Base-by-base conservation (phyloP, 1,140 invertebrate genomes). In the Anoplolepis gracilipes region DNA sequence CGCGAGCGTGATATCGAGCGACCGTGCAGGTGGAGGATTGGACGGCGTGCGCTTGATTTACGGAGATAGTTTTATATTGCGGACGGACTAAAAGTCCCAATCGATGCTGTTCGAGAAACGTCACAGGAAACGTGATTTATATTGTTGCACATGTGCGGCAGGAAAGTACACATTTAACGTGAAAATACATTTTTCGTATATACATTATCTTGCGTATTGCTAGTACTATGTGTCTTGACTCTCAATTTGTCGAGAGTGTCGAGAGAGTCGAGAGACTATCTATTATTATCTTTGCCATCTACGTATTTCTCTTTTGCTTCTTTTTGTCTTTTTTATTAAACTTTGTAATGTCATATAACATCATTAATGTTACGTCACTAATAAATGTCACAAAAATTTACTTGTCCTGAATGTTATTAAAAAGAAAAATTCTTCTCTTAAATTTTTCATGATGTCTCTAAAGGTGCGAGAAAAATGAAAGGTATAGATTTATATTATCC, bases 1-100 rank as follows among this genome's bases (percentile, higher is more conserved):
- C 78, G 53, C 67, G 53, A 61, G 78, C 78, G 78, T 36, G 67
- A 82, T 82, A 73, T 82, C 78, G 78, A 61, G 55, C 67, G 53
- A 73, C 22, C 36, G 25, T 42, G 78, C n/a, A n/a, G n/a, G n/a
- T n/a, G 36, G 53, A 33, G 78, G 53, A 25, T 36, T 36, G 65
- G 67, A 33, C 49, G 65, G 53, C 76, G 30, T n/a, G 46, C 53
- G 78, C 78, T 82, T 82, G 78, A 82, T 73, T 82, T 82, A 73
- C 78, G 67, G 67, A 55, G 65, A 42, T 72, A 73, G 67, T 82
- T 82, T 82, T 82, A 82, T 82, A 82, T 82, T 22, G 53, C 78
- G 36, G 36, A 73, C 59, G 78, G 30, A 72, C 67, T 82, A 72
- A 82, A 82, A 82, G 78, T 61, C 67, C 67, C 67, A 73, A 82